Evolutionary conservation across 2,888 invertebrate genomes (phyloP), one percentile per base, ranked within the genome.

Genomic region (Leptinotarsa juncta): DNA sequence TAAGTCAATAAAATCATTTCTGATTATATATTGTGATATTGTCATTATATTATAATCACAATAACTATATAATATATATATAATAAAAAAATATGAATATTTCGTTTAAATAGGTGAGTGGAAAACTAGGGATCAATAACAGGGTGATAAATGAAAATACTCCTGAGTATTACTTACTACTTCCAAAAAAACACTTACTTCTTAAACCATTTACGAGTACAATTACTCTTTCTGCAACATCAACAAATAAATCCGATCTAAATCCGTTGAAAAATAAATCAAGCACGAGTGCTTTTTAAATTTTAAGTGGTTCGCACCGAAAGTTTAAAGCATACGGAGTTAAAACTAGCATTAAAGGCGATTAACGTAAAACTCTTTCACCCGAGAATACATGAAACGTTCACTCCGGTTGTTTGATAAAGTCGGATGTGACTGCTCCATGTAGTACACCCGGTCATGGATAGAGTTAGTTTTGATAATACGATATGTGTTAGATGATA

Each of bases 351-450:
- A 77, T 77, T 77, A 78, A 74, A 75, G 76, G 70, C 76, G 79
- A 79, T 81, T 80, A 78, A 79, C 78, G 76, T 77, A 72, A 75
- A 78, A 76, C 78, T 78, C 75, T 75, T 70, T 74, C 69, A 75
- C 71, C 77, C 72, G 74, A 72, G 77, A 78, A 72, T 74, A 20
- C 51, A 32, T 68, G 18, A 32, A 55, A 68, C 53, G 18, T 18
- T 42, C 57, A 15, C 20, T 57, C 14, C 4, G 14, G 16, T 2
- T 18, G 16, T 12, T 68, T 48, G n/a, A 50, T 23, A 51, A 15
- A 32, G 67, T 42, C 42, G 42, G 48, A 16, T 65, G 48, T n/a
- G 16, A 51, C 51, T 20, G 48, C 48, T n/a, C 32, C 3, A 4
- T 48, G 49, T 50, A 20, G 67, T 10, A 42, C 42, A 42, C 42